Evolutionary conservation across 92 coral and sea anemone species (phyloP), one percentile per base, ranked within the genome.

Genomic region (Palythoa heliodiscus): DNA sequence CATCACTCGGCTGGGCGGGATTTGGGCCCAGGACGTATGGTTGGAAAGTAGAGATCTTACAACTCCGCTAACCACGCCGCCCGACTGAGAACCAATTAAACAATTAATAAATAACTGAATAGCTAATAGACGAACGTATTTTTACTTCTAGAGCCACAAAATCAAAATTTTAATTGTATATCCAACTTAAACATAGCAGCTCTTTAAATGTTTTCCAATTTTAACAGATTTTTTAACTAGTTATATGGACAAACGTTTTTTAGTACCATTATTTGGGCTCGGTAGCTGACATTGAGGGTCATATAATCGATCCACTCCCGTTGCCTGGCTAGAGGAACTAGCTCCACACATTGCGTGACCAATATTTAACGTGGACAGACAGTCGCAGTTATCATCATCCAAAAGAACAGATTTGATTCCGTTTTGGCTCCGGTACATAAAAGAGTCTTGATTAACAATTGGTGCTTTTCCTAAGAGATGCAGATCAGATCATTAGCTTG

Each of bases 331-430:
- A 3, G 89, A 64, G 68, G 90, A 73, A 29, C 88, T 89, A 38
- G 82, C 87, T 14, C 75, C 78, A 43, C 90, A 86, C 95, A 92
- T 92, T 9, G 87, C 95, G 64, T 92, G 89, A 47, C 95, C 95
- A 66, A 92, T 74, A 72, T 72, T 90, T 6, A 92, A 87, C 22
- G 93, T 78, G 7, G 95, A 86, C 52, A 83, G 74, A 71, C 92
- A 90, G 71, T 92, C 95, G 22, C 93, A 91, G 83, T 90, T 92
- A 55, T 92, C 91, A 47, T 92, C 93, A 66, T 90, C 95, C 24
- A 92, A 83, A 58, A 92, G 83, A 15, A 92, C 35, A 19, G 95
- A 92, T 47, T 85, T 92, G 52, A 92, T 86, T 52, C 93, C 93
- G 50, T 87, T 92, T 76, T 87, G 91, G 6, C 84, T 88, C 64